A percentile compares a stretch with the other conserved stretches of the same genome.
phyloP scores from a whole-genome alignment of 1,140 invertebrate genomes.

The Drosophila sturtevanti region DNA sequence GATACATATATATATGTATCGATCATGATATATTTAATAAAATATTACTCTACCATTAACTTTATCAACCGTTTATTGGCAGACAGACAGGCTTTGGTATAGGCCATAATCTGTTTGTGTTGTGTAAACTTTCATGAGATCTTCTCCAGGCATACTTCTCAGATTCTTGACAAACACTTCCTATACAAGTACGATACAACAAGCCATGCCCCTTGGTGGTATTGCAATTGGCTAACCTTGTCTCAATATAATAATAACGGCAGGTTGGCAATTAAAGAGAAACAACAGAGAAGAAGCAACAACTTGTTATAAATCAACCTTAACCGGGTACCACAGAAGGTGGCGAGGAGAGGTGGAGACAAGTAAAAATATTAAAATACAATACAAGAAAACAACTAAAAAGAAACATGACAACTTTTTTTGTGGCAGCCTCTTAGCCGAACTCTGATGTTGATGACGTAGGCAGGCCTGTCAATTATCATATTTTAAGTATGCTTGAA shows the following conservation, averaged over 20 bases:
- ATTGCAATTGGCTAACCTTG: conserved; percentile 63
- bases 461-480: background rate
- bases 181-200: conserved; percentile 46
- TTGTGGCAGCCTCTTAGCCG: conserved; percentile 1
- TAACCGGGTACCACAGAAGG: conserved; percentile 10
- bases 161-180: conserved; percentile 38
- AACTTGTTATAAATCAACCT: conserved; percentile 73
- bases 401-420: conserved; percentile 15
- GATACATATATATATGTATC: no score
- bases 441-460: conserved; percentile 2
- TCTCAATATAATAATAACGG: conserved; percentile 66
- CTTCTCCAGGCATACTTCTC: conserved; percentile 24
- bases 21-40: background rate
- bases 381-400: background rate
- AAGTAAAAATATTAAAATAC: conserved; percentile 22
- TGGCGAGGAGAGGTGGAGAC: background rate
- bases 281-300: conserved; percentile 58
- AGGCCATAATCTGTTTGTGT: background rate
- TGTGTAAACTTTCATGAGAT: conserved; percentile 29
- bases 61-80: background rate
- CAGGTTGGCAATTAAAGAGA: conserved; percentile 64
- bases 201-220: conserved; percentile 25
- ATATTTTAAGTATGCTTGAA: background rate
- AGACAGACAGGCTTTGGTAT: background rate
- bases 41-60: background rate